Percentiles rank a stretch among this genome's conserved stretches.
Evolutionary conservation across 2,113 vertebrate species (phyloP).

Genomic region (Lasiurus borealis): DNA sequence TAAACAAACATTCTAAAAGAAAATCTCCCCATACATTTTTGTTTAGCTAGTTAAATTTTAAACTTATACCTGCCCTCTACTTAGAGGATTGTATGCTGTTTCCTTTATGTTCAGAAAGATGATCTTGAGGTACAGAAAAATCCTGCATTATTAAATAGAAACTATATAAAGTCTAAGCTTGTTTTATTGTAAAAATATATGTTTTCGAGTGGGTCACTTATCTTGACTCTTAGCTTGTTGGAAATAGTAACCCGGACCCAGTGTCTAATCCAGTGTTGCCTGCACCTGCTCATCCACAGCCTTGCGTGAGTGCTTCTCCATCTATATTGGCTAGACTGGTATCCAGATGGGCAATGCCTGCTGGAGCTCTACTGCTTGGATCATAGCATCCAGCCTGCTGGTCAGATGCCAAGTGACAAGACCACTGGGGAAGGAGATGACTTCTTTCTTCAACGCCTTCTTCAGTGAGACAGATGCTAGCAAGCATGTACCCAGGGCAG

Average conservation of each 20-base stretch:
- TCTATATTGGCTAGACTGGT: not conserved
- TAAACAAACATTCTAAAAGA: constrained; percentile 5
- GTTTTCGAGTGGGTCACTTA: not conserved
- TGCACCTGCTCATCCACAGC: not conserved
- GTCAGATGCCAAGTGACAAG: not conserved
- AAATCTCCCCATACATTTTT: not conserved
- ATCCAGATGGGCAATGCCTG: not conserved
- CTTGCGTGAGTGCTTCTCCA: not conserved
- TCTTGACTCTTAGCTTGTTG: not conserved
- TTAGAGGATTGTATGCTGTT: not conserved
- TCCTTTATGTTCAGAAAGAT: constrained; percentile 44
- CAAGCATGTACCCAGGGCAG: not conserved
- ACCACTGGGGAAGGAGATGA: not conserved
- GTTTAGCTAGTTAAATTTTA: constrained; percentile 29
- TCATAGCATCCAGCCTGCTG: not conserved
- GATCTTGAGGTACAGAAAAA: not conserved
- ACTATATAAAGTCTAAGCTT: not conserved
- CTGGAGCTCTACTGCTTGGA: not conserved
- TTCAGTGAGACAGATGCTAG: not conserved
- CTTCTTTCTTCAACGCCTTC: not conserved
- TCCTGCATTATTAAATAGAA: not conserved
- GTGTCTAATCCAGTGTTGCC: not conserved
- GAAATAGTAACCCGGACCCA: not conserved
- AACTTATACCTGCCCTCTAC: not conserved
- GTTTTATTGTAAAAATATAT: not conserved